phyloP scores from a whole-genome alignment of 2,797 vertebrate species.

The Heterohyrax brucei region DNA sequence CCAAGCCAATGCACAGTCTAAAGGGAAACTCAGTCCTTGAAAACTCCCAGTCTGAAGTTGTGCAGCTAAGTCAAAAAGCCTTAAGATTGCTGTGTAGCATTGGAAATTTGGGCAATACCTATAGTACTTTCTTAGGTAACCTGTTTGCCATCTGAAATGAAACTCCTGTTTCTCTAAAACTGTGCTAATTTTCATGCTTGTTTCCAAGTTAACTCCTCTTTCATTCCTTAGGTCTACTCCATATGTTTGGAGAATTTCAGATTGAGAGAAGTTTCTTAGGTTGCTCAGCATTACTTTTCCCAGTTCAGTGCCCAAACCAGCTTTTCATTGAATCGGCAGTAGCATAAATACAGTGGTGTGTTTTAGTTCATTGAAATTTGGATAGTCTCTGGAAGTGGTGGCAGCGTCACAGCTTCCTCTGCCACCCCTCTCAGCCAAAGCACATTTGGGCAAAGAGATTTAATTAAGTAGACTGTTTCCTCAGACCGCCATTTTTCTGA shows the following conservation, averaged over 20 bases:
- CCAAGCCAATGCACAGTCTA: neutral
- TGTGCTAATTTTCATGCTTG: neutral
- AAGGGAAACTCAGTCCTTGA: neutral
- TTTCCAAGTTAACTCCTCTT: neutral
- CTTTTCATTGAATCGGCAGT: neutral
- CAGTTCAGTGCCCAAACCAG: neutral
- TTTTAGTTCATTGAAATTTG: neutral
- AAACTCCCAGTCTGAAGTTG: neutral
- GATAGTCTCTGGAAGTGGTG: neutral
- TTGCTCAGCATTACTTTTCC: neutral
- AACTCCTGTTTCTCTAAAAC: neutral
- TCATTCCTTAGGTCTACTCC: neutral
- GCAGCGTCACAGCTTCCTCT: neutral
- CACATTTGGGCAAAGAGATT: neutral
- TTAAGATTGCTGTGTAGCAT: neutral
- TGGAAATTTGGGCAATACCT: neutral
- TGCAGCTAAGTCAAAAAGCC: neutral
- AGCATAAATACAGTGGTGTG: rapidly evolving
- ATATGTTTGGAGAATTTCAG: neutral
- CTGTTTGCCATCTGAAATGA: neutral
- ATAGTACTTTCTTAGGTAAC: neutral
- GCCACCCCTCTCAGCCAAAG: neutral
- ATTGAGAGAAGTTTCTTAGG: neutral
- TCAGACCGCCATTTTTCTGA: neutral
- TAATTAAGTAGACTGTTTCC: neutral